These are phyloP conservation scores for Anabacerthia variegaticeps DNA, from an alignment of 2,797 vertebrate genomes.

Conservation along the genomic window DNA sequence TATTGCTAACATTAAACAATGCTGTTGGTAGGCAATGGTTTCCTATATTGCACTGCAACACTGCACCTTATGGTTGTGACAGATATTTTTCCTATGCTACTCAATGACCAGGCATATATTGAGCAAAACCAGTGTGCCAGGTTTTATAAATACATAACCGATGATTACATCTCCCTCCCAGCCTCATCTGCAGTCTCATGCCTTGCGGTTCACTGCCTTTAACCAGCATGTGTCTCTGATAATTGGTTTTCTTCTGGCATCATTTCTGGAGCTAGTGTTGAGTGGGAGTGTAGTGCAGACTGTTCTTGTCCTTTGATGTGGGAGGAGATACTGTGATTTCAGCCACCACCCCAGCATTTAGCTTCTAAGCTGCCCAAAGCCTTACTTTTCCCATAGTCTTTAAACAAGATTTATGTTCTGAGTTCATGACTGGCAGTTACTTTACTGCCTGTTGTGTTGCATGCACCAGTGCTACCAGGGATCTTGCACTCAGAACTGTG, in stretches of 20 bases:
- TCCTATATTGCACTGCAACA: neutral
- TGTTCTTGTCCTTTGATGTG: conserved; percentile 20
- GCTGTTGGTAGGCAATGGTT: neutral
- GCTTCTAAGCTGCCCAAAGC: neutral
- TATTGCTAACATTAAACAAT: conserved; percentile 11
- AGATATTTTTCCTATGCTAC: neutral
- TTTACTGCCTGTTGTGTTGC: neutral
- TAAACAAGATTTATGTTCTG: neutral
- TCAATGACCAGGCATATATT: neutral
- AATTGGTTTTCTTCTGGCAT: conserved; percentile 34
- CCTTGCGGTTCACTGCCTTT: conserved; percentile 8
- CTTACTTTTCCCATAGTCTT: neutral
- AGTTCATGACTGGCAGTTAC: neutral
- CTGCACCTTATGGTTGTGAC: neutral
- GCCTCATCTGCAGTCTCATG: neutral
- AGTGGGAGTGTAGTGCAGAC: neutral
- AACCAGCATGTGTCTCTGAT: conserved; percentile 20
- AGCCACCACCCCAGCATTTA: neutral
- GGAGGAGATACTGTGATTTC: conserved; percentile 1
- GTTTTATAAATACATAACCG: conserved; percentile 45
- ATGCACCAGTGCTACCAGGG: neutral
- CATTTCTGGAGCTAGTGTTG: neutral
- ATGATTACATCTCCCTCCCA: conserved; percentile 11
- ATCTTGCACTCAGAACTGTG: neutral
- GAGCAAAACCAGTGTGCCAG: neutral